Conservation (phyloP, 2,888 invertebrate species). For the Hydrotaea diabolus region DNA sequence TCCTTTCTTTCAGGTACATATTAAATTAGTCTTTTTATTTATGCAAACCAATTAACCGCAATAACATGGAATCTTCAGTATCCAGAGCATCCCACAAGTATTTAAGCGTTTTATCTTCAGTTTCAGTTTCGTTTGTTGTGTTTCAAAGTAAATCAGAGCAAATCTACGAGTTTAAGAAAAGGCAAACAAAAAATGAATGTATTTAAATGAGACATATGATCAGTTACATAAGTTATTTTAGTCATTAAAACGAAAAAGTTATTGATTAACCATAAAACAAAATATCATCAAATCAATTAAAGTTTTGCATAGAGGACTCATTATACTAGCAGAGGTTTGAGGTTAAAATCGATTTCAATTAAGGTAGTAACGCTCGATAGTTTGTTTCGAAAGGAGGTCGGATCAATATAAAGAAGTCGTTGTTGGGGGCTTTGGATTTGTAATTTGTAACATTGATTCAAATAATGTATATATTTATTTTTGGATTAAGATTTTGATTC, state of each 20-base stretch:
- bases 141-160: neutral
- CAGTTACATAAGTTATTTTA: too few relatives aligned
- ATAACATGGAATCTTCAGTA: conserved; percentile 23
- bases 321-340: neutral
- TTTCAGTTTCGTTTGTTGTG: neutral
- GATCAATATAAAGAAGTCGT: neutral
- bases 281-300: conserved; percentile 10
- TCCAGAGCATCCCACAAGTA: conserved; percentile 61
- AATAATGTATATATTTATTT: too few relatives aligned
- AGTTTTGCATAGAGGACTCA: neutral
- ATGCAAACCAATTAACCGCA: neutral
- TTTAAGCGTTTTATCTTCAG: conserved; percentile 5
- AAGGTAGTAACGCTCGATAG: too few relatives aligned
- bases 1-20: conserved; percentile 48
- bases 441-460: too few relatives aligned
- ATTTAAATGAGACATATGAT: too few relatives aligned
- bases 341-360: neutral
- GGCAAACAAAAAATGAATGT: too few relatives aligned
- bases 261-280: conserved; percentile 26
- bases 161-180: too few relatives aligned
- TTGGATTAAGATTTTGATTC: too few relatives aligned
- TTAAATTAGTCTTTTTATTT: conserved; percentile 44
- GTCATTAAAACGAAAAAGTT: neutral
- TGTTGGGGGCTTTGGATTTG: too few relatives aligned
- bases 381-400: neutral